Conservation (phyloP, 2,888 invertebrate species). For the Anthoptus insignis region DNA sequence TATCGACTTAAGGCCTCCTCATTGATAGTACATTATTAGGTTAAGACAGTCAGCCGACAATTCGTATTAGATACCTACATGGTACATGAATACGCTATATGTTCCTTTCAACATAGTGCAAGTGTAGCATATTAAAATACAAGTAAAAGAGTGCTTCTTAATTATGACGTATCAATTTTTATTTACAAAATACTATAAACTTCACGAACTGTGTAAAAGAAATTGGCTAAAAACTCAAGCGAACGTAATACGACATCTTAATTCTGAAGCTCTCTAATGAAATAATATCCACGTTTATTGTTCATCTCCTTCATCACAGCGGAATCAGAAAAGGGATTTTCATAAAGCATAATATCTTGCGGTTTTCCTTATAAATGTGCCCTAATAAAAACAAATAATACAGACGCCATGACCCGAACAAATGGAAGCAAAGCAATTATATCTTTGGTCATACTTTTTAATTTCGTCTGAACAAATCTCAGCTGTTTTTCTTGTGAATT, state of each 20-base stretch:
- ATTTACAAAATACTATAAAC: no score
- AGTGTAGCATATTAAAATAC: no score
- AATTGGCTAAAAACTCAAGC: constrained; percentile 36
- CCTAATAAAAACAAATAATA: constrained; percentile 77
- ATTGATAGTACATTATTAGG: no score
- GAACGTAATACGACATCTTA: not conserved
- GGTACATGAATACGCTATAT: no score
- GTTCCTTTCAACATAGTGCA: no score
- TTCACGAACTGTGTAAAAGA: not conserved
- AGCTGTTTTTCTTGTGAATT: constrained; percentile 36
- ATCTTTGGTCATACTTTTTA: constrained; percentile 82
- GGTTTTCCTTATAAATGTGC: constrained; percentile 74
- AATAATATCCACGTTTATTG: constrained; percentile 55
- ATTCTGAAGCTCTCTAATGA: constrained; percentile 40
- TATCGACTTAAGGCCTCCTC: no score
- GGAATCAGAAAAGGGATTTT: constrained; percentile 59
- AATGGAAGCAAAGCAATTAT: constrained; percentile 79
- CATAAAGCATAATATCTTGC: constrained; percentile 64
- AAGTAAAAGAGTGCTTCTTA: no score
- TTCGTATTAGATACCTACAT: no score
- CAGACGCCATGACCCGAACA: constrained; percentile 68
- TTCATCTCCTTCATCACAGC: constrained; percentile 56
- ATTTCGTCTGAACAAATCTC: constrained; percentile 67
- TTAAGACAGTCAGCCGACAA: no score
- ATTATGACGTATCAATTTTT: no score